phyloP scores from a whole-genome alignment of 2,113 vertebrate genomes.

The Strix aluco region DNA sequence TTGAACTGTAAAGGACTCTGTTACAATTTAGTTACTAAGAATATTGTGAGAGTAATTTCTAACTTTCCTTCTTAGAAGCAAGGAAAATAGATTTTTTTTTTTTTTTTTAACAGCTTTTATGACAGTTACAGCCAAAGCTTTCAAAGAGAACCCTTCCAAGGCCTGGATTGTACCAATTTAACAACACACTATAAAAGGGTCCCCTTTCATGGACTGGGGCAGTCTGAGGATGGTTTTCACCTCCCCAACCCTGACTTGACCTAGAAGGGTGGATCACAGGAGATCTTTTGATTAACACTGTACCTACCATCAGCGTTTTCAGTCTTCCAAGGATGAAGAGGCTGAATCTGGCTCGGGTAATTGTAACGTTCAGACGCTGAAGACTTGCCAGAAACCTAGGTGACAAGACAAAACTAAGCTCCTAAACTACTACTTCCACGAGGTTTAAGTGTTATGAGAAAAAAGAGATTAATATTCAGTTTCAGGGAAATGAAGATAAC shows the following conservation, averaged over 20 bases:
- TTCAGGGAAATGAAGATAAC: not conserved
- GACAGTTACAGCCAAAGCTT: not conserved
- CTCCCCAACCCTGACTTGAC: not conserved
- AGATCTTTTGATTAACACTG: not conserved
- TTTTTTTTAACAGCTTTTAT: not conserved
- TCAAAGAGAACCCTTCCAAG: not conserved
- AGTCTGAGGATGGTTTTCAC: not conserved
- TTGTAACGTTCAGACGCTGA: slow-evolving; percentile 85
- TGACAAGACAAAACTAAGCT: not conserved
- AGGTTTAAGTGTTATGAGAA: not conserved
- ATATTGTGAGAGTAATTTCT: not conserved
- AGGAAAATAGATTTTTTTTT: not conserved
- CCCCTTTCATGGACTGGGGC: not conserved
- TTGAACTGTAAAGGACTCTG: not conserved
- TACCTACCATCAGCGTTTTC: slow-evolving; percentile 81
- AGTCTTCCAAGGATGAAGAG: slow-evolving; percentile 87
- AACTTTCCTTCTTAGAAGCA: not conserved
- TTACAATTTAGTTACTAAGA: not conserved
- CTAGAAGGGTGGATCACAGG: not conserved
- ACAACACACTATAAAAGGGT: not conserved
- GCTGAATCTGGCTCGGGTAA: slow-evolving; percentile 85
- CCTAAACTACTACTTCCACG: not conserved
- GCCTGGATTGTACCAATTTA: not conserved
- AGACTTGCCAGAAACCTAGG: slow-evolving; percentile 84
- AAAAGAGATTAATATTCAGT: not conserved